phyloP scores from a whole-genome alignment of 2,113 vertebrate genomes.

The Cyanocitta stelleri region DNA sequence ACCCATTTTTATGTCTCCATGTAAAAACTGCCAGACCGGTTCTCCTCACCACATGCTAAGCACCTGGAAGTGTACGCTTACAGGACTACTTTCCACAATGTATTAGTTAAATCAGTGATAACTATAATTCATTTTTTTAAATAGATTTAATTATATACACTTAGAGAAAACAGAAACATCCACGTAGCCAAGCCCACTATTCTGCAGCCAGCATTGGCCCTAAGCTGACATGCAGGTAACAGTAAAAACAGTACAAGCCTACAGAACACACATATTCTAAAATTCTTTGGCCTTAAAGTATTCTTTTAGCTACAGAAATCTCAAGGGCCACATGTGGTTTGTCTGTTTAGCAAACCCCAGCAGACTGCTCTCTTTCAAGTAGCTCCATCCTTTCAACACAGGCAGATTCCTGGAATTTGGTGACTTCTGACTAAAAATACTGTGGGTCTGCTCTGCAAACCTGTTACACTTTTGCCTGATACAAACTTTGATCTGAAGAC shows the following conservation, averaged over 20 bases:
- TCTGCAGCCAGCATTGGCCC: not conserved
- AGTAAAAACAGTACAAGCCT: not conserved
- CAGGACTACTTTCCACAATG: not conserved
- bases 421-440: not conserved
- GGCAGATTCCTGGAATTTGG: not conserved
- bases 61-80: fast-evolving
- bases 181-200: not conserved
- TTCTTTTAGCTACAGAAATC: not conserved
- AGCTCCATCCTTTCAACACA: not conserved
- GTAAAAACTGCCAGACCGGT: not conserved
- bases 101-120: not conserved
- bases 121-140: not conserved
- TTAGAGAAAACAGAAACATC: not conserved
- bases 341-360: not conserved
- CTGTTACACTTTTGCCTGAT: not conserved
- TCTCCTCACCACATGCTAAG: not conserved
- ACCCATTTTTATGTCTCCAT: not conserved
- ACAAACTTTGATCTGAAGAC: not conserved
- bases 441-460: not conserved
- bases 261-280: not conserved
- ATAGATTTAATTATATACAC: not conserved
- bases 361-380: not conserved
- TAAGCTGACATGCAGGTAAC: not conserved
- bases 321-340: not conserved
- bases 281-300: not conserved